Percentiles rank a stretch among this genome's conserved stretches.
Conservation (phyloP, 2,888 invertebrate species). For the Pegoplata infirma region DNA sequence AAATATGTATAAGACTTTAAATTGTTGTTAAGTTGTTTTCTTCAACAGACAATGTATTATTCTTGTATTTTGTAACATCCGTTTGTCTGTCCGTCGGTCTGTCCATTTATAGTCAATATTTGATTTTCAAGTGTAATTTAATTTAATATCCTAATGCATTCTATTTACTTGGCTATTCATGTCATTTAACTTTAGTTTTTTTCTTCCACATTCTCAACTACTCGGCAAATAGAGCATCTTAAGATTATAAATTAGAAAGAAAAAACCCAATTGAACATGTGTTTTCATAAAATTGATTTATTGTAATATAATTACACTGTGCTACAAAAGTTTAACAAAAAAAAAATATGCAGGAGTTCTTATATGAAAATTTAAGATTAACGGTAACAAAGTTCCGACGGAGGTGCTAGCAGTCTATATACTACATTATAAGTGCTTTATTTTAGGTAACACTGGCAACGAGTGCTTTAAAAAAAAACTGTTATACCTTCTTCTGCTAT, state of each 20-base stretch:
- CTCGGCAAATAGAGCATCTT: not conserved
- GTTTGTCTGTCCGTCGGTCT: not conserved
- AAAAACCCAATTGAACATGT: conserved; percentile 5
- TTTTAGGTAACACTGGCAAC: too few relatives aligned
- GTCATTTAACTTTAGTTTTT: conserved; percentile 5
- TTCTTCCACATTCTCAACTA: not conserved
- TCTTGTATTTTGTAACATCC: not conserved
- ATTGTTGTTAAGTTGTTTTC: not conserved
- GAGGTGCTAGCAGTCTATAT: too few relatives aligned
- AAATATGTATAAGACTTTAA: not conserved
- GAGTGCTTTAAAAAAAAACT: too few relatives aligned
- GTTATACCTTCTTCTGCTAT: too few relatives aligned
- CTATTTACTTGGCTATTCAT: conserved; percentile 39
- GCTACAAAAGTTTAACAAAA: too few relatives aligned
- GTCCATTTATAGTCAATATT: conserved; percentile 25
- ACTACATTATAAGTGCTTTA: too few relatives aligned
- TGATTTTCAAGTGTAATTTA: conserved; percentile 55
- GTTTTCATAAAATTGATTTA: conserved; percentile 39
- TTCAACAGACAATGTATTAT: too few relatives aligned
- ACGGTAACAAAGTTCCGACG: too few relatives aligned
- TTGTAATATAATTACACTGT: too few relatives aligned
- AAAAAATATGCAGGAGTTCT: too few relatives aligned
- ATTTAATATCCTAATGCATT: conserved; percentile 49
- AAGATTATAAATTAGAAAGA: not conserved
- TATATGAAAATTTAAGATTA: too few relatives aligned